These are phyloP conservation scores for Plumapathes pennacea DNA, from an alignment of 92 coral and sea anemone species.

Conservation along the genomic window DNA sequence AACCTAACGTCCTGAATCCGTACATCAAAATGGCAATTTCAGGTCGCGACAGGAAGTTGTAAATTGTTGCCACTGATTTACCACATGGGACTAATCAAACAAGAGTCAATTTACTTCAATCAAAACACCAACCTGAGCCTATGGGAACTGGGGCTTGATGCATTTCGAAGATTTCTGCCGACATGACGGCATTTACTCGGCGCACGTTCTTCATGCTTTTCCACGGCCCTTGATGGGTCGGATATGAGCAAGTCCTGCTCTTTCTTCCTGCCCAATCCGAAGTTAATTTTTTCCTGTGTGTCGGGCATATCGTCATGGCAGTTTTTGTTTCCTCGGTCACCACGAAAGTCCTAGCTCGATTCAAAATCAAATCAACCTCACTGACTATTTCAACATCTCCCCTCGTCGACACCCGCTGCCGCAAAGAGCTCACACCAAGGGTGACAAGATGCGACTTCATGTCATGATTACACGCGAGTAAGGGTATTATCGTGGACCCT, in stretches of 20 bases:
- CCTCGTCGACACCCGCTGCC: too few species aligned
- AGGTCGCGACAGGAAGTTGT: too few species aligned
- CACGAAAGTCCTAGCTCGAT: too few species aligned
- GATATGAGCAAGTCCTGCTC: slow-evolving; percentile 6
- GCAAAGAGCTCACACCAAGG: too few species aligned
- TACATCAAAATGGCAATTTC: too few species aligned
- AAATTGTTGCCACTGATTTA: too few species aligned
- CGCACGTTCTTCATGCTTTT: slow-evolving; percentile 7
- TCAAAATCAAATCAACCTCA: too few species aligned
- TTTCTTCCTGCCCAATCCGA: slow-evolving; percentile 25
- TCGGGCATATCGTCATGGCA: slow-evolving; percentile 3
- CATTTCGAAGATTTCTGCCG: neutral
- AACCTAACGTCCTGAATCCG: too few species aligned
- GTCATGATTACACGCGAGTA: slow-evolving; percentile 2
- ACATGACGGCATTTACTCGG: slow-evolving; percentile 10
- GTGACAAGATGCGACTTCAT: slow-evolving; percentile 1
- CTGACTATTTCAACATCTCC: too few species aligned
- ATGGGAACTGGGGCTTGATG: slow-evolving; percentile 6
- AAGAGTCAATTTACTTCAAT: too few species aligned
- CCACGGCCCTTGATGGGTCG: slow-evolving; percentile 3
- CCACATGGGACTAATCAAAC: too few species aligned
- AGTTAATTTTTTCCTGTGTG: slow-evolving; percentile 6
- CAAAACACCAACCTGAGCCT: slow-evolving; percentile 22
- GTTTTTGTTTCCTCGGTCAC: neutral
- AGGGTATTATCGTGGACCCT: neutral